Conservation (phyloP, 1,140 invertebrate species). For the Drosophila azteca region DNA sequence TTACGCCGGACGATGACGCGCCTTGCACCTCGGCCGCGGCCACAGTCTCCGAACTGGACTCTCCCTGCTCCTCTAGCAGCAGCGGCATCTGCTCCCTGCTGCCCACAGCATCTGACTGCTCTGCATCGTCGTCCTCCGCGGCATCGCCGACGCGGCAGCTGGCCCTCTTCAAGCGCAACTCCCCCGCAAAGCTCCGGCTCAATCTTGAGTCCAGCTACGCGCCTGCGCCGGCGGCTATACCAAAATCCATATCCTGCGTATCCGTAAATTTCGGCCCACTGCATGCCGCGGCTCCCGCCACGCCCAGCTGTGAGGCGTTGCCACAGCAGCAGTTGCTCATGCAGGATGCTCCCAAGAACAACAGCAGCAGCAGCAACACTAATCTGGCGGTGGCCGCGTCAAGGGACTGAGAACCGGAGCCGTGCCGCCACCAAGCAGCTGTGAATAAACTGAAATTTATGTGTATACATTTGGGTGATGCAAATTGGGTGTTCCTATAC, state of each 20-base stretch:
- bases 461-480: slow-evolving; percentile 48
- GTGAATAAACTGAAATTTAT: slow-evolving; percentile 57
- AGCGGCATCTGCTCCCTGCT: slow-evolving; percentile 58
- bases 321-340: slow-evolving; percentile 18
- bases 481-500: slow-evolving; percentile 46
- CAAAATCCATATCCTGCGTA: slow-evolving; percentile 77
- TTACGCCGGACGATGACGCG: slow-evolving; percentile 73
- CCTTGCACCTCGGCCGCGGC: slow-evolving; percentile 63
- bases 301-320: slow-evolving; percentile 58
- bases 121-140: slow-evolving; percentile 28
- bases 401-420: slow-evolving; percentile 51
- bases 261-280: slow-evolving; percentile 61
- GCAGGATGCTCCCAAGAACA: slow-evolving; percentile 17
- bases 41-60: slow-evolving; percentile 55
- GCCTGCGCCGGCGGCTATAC: slow-evolving; percentile 54
- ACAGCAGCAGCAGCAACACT: slow-evolving; percentile 46
- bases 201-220: slow-evolving; percentile 72
- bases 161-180: slow-evolving; percentile 73
- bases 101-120: slow-evolving; percentile 29
- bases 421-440: slow-evolving; percentile 50
- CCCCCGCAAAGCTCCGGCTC: slow-evolving; percentile 76
- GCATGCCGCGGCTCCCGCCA: slow-evolving; percentile 49
- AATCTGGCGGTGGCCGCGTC: slow-evolving; percentile 34
- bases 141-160: slow-evolving; percentile 62
- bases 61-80: slow-evolving; percentile 61